Percentiles rank a stretch among this genome's conserved stretches.
Evolutionary conservation across 2,113 vertebrate genomes (phyloP).

Genomic region (Colossoma macropomum): DNA sequence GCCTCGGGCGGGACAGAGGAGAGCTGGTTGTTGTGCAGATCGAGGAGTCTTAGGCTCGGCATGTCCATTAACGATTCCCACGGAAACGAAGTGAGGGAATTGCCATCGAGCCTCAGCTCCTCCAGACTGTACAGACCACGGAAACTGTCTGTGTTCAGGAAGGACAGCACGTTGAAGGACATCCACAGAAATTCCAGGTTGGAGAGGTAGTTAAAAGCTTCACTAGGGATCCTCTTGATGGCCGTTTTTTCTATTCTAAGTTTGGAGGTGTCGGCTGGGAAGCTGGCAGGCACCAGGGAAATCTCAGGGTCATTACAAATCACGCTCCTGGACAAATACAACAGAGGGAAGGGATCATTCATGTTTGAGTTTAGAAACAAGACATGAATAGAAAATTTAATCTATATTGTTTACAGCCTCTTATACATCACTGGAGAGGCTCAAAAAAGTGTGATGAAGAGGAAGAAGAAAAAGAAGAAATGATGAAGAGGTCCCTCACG

Average conservation of each 20-base stretch:
- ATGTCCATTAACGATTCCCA: slow-evolving; percentile 89
- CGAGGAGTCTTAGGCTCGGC: slow-evolving; percentile 88
- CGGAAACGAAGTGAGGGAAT: slow-evolving; percentile 87
- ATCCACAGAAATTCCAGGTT: slow-evolving; percentile 94
- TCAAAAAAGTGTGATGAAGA: too few relatives aligned
- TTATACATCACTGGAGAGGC: too few relatives aligned
- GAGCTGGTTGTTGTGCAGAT: slow-evolving; percentile 93
- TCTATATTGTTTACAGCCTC: too few relatives aligned
- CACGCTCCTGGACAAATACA: slow-evolving; percentile 81
- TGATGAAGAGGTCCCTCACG: too few relatives aligned
- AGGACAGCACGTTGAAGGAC: slow-evolving; percentile 90
- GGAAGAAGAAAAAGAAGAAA: neutral
- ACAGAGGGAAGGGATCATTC: neutral
- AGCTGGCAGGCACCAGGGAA: slow-evolving; percentile 86
- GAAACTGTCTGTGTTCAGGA: slow-evolving; percentile 83
- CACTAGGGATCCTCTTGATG: slow-evolving; percentile 86
- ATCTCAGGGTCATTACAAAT: slow-evolving; percentile 94
- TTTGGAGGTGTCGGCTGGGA: slow-evolving; percentile 88
- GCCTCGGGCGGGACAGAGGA: slow-evolving; percentile 83
- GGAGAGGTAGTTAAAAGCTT: slow-evolving; percentile 85
- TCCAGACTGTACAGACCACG: slow-evolving; percentile 84
- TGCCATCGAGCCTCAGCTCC: slow-evolving; percentile 92
- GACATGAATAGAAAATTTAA: too few relatives aligned
- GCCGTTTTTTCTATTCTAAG: slow-evolving; percentile 93
- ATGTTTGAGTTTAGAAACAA: neutral